Evolutionary conservation across 2,888 invertebrate species (phyloP).

Genomic region (Acleris literana): DNA sequence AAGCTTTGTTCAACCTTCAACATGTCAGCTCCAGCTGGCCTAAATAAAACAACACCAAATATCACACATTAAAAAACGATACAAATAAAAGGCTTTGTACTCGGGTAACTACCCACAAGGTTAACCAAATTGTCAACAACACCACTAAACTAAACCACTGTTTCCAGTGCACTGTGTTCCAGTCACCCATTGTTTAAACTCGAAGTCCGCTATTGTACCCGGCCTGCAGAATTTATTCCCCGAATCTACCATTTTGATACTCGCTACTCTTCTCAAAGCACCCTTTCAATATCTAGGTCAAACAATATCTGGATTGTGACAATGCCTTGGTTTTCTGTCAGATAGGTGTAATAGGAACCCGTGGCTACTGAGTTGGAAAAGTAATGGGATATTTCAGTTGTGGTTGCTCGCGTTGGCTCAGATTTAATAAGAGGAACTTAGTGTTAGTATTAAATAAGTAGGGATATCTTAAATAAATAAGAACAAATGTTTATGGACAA

Average conservation of each 20-base stretch:
- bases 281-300: constrained; percentile 1
- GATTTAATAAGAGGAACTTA: no score
- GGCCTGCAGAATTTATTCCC: constrained; percentile 6
- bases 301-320: neutral
- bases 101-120: no score
- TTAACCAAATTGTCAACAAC: no score
- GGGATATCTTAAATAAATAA: no score
- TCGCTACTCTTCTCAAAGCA: neutral
- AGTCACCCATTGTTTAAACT: constrained; percentile 1
- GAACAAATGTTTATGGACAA: no score
- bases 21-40: no score
- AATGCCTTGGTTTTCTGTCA: constrained; percentile 1
- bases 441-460: no score
- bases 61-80: no score
- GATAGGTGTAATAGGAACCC: neutral
- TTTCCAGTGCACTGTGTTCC: constrained; percentile 1
- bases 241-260: constrained; percentile 8
- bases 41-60: no score
- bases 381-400: neutral
- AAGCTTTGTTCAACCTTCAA: no score
- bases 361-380: neutral
- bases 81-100: no score
- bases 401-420: neutral
- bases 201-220: constrained; percentile 1
- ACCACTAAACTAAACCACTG: neutral